A percentile compares a stretch with the other conserved stretches of the same genome.
These are phyloP conservation scores for Saimiri boliviensis DNA, from an alignment of 2,113 vertebrate genomes.

Conservation along the genomic window DNA sequence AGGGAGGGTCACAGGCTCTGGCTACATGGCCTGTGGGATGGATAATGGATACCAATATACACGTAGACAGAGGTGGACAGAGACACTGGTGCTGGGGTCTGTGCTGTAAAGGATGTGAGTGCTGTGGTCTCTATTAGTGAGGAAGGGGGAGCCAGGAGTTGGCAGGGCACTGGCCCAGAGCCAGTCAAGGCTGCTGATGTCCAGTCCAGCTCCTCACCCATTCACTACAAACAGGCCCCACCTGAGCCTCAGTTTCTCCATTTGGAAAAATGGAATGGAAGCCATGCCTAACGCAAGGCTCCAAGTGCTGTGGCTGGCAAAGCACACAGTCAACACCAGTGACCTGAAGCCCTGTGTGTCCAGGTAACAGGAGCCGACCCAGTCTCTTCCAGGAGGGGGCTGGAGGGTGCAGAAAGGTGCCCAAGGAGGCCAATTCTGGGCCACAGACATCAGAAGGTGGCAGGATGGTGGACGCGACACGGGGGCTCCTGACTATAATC, in stretches of 20 bases:
- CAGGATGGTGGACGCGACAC: too few species aligned
- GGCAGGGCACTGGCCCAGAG: background rate
- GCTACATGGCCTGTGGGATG: background rate
- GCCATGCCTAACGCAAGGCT: background rate
- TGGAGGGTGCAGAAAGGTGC: too few species aligned
- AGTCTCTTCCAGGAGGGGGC: too few species aligned
- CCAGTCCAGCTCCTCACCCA: background rate
- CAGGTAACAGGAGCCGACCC: background rate
- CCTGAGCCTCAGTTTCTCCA: background rate
- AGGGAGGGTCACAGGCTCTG: background rate
- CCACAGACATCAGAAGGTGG: too few species aligned
- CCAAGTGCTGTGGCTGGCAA: background rate
- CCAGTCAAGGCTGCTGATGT: background rate
- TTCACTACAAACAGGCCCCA: background rate
- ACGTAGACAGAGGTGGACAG: background rate
- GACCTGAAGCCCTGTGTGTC: fast-evolving
- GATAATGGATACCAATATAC: background rate
- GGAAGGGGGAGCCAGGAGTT: background rate
- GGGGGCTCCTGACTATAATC: too few species aligned
- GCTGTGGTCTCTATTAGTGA: background rate
- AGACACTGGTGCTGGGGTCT: background rate
- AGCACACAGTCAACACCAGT: background rate
- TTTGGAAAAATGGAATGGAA: background rate
- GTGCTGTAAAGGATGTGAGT: background rate
- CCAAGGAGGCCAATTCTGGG: background rate